These are phyloP conservation scores for Gila robusta DNA, from an alignment of 2,797 vertebrate species.

Conservation along the genomic window DNA sequence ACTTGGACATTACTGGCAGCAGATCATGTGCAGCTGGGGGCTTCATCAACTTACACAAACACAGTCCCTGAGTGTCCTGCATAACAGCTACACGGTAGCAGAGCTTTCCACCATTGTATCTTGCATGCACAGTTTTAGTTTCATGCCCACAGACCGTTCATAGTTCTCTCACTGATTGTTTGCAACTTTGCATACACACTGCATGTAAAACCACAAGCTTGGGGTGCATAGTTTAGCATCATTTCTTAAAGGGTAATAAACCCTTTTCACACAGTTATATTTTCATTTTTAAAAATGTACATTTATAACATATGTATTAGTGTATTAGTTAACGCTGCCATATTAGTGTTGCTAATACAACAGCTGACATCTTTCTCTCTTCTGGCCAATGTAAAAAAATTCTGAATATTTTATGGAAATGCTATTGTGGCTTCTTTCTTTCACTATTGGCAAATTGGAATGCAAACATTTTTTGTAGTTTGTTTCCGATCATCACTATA, in stretches of 20 bases:
- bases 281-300: not conserved
- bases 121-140: not conserved
- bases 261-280: not conserved
- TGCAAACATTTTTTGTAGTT: not conserved
- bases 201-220: not conserved
- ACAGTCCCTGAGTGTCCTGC: slow-evolving; percentile 23
- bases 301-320: not conserved
- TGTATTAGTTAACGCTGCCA: not conserved
- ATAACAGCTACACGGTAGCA: slow-evolving; percentile 23
- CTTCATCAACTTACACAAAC: slow-evolving; percentile 53
- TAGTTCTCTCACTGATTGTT: not conserved
- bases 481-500: not conserved
- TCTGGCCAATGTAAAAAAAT: not conserved
- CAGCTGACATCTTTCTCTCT: not conserved
- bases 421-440: not conserved
- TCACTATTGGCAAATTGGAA: not conserved
- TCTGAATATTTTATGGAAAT: not conserved
- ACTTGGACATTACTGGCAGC: slow-evolving; percentile 36
- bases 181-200: not conserved
- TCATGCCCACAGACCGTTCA: not conserved
- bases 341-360: not conserved
- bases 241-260: not conserved
- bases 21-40: slow-evolving; percentile 51
- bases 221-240: too few relatives aligned
- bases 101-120: slow-evolving; percentile 7